Evolutionary conservation across 2,888 invertebrate genomes (phyloP).

Genomic region (Drosophila meridionalis): DNA sequence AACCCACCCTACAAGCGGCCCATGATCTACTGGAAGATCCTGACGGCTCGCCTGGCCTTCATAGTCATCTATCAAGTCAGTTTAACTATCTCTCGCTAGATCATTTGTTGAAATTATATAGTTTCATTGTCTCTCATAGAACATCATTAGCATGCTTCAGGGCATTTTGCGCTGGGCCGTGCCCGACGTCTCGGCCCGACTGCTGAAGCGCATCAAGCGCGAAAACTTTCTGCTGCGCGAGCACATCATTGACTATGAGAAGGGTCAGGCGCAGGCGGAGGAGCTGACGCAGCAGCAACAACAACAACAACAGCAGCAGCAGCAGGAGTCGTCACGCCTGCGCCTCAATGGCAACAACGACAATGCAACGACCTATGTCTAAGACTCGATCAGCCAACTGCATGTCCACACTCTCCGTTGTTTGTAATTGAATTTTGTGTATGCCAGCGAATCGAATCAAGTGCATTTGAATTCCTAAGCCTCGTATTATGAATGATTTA

Average conservation of each 20-base stretch:
- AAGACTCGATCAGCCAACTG: conserved; percentile 13
- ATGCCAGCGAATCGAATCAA: conserved; percentile 33
- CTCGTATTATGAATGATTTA: conserved; percentile 19
- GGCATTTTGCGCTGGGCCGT: conserved; percentile 91
- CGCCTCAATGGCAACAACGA: conserved; percentile 40
- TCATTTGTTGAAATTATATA: not conserved
- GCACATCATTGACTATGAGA: conserved; percentile 89
- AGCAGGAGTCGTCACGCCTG: conserved; percentile 29
- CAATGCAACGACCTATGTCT: conserved; percentile 62
- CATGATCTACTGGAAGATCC: conserved; percentile 90
- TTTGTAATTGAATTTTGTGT: not conserved
- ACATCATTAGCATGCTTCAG: conserved; percentile 90
- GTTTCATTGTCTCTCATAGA: conserved; percentile 81
- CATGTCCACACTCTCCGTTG: not conserved
- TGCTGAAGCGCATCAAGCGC: conserved; percentile 89
- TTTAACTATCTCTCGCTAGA: too few relatives aligned
- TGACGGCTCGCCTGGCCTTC: conserved; percentile 90
- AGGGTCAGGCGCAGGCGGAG: conserved; percentile 50
- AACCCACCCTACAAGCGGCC: conserved; percentile 87
- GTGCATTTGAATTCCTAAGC: conserved; percentile 56
- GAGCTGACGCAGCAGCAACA: conserved; percentile 25
- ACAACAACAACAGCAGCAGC: conserved; percentile 1
- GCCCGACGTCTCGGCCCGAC: conserved; percentile 90
- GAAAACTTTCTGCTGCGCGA: conserved; percentile 91
- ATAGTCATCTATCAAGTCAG: conserved; percentile 89